A percentile compares a stretch with the other conserved stretches of the same genome.
Conservation (phyloP, 2,888 invertebrate genomes). For the Cheilosia variabilis region DNA sequence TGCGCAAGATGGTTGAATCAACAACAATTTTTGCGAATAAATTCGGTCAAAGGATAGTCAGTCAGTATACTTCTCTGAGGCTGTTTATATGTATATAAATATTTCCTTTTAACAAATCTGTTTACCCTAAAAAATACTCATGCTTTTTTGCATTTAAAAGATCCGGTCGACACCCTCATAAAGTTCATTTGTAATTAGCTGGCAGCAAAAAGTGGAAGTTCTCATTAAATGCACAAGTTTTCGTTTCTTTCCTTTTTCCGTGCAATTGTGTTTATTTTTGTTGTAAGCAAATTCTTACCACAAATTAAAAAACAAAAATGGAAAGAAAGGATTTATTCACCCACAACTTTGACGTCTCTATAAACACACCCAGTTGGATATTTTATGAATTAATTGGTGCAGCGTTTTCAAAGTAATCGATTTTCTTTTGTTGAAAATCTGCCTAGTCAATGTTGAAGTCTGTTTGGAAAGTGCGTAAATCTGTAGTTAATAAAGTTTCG, state of each 20-base stretch:
- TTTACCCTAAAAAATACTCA: background rate
- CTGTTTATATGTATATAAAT: background rate
- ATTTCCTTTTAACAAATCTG: background rate
- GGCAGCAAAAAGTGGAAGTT: background rate
- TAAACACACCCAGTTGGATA: conserved; percentile 29
- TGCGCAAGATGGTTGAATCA: too few relatives aligned
- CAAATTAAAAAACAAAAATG: conserved; percentile 1
- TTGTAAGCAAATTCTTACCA: conserved; percentile 14
- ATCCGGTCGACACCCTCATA: conserved; percentile 5
- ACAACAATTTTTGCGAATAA: too few relatives aligned
- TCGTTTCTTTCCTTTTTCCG: conserved; percentile 4
- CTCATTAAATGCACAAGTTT: conserved; percentile 4
- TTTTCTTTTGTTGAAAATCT: background rate
- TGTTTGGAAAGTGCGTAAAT: too few relatives aligned
- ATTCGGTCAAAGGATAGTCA: too few relatives aligned
- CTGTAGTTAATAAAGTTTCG: too few relatives aligned
- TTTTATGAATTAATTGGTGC: conserved; percentile 23
- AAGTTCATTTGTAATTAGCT: conserved; percentile 26
- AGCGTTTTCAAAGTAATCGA: background rate
- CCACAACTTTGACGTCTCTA: conserved; percentile 18
- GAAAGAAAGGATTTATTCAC: conserved; percentile 16
- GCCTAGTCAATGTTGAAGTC: too few relatives aligned
- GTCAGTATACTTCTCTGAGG: too few relatives aligned
- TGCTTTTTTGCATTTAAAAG: background rate
- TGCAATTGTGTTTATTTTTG: conserved; percentile 6